Evolutionary conservation across 2,113 vertebrate species (phyloP).

Genomic region (Archilochus colubris): DNA sequence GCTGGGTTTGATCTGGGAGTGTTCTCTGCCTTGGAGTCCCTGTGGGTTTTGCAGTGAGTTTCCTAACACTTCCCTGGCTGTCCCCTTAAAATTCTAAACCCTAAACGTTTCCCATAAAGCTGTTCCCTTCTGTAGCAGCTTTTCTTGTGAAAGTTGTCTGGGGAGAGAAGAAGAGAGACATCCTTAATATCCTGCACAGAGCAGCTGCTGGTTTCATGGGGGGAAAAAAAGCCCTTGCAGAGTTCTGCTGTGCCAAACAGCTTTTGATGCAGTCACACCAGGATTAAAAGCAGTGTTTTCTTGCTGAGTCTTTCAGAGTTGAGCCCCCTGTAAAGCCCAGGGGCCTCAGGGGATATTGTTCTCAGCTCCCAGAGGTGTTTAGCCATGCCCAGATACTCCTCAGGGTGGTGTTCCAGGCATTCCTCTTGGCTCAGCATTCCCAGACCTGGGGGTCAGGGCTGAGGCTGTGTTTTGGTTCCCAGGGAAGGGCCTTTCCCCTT

Average conservation of each 20-base stretch:
- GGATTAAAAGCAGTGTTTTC: not conserved
- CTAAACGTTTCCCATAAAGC: not conserved
- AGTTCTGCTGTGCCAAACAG: fast-evolving
- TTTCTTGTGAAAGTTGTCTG: not conserved
- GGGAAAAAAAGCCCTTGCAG: not conserved
- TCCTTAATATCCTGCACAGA: not conserved
- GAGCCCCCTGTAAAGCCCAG: not conserved
- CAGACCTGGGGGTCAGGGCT: not conserved
- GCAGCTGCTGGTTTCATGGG: not conserved
- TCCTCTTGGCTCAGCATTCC: not conserved
- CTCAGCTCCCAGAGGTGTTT: not conserved
- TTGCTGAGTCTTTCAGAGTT: too few species aligned
- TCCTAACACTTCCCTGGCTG: not conserved
- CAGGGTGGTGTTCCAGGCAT: not conserved
- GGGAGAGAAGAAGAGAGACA: not conserved
- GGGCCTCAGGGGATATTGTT: fast-evolving
- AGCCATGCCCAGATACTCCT: not conserved
- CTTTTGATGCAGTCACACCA: fast-evolving
- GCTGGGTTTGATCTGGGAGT: fast-evolving
- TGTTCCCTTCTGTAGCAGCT: fast-evolving
- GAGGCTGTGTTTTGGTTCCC: not conserved
- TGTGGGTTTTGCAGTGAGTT: not conserved
- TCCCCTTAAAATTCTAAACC: not conserved
- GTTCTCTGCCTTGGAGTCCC: not conserved
- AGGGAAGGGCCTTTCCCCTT: fast-evolving